Evolutionary conservation across 1,140 invertebrate species (phyloP).

Genomic region (Thaumatotibia leucotreta): DNA sequence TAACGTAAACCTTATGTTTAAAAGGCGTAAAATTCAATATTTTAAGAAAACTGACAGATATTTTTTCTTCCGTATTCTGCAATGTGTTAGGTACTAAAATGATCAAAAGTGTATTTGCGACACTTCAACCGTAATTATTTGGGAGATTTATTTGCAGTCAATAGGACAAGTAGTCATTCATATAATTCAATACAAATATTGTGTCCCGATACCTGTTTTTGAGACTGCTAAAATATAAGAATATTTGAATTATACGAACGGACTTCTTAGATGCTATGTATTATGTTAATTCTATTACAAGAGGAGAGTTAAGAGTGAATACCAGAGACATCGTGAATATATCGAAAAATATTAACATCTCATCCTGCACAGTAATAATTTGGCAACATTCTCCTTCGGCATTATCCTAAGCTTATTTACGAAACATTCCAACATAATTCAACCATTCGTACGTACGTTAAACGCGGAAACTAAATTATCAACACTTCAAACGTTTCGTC

Average conservation of each 20-base stretch:
- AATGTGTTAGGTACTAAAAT: not conserved
- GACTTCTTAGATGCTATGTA: not conserved
- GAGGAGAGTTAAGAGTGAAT: slow-evolving; percentile 10
- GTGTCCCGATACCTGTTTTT: not conserved
- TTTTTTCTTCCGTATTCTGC: not conserved
- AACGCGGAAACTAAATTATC: not conserved
- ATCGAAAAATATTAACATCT: slow-evolving; percentile 35
- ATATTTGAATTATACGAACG: not conserved
- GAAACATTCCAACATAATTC: not conserved
- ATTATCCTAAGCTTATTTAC: not conserved
- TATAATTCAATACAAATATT: not conserved
- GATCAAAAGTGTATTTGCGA: not conserved
- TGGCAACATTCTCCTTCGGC: slow-evolving; percentile 35
- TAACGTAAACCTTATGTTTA: not conserved
- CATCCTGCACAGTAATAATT: slow-evolving; percentile 29
- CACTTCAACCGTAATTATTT: not conserved
- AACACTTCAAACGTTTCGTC: not conserved
- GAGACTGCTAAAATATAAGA: not conserved
- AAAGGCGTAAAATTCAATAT: not conserved
- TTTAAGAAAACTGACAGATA: not conserved
- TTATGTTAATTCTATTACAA: slow-evolving; percentile 2
- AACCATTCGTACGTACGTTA: not conserved
- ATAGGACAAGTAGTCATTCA: not conserved
- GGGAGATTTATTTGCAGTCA: not conserved
- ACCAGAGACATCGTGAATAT: slow-evolving; percentile 22